phyloP scores from a whole-genome alignment of 1,140 invertebrate species.

The Brachionus asplanchnoidis region DNA sequence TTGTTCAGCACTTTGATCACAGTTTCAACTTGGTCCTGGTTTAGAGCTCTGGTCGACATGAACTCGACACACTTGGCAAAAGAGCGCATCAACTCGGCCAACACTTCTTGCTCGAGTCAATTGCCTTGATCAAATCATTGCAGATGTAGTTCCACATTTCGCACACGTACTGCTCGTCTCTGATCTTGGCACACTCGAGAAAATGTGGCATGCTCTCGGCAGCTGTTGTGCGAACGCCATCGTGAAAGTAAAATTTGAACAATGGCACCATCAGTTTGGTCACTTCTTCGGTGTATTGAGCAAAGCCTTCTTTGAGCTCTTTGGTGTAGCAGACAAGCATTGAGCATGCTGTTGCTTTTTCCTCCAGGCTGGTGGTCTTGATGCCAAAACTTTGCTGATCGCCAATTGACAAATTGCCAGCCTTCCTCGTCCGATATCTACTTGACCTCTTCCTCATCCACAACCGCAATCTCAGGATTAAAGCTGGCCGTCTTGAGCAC shows the following conservation, averaged over 20 bases:
- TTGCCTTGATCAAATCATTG: constrained; percentile 81
- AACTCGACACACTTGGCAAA: constrained; percentile 84
- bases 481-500: constrained; percentile 89
- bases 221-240: constrained; percentile 68
- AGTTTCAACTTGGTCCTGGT: constrained; percentile 70
- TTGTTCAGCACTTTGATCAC: constrained; percentile 80
- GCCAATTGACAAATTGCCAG: constrained; percentile 93
- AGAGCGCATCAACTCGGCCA: constrained; percentile 79
- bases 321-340: constrained; percentile 98
- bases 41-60: constrained; percentile 76
- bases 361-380: constrained; percentile 74
- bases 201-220: constrained; percentile 90
- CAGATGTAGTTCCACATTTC: constrained; percentile 91
- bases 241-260: constrained; percentile 98
- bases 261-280: constrained; percentile 85
- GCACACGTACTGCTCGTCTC: constrained; percentile 66
- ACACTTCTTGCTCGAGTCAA: constrained; percentile 85
- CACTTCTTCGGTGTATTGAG: constrained; percentile 85
- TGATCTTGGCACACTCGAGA: constrained; percentile 81
- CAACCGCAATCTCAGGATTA: constrained; percentile 90
- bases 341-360: constrained; percentile 96
- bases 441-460: constrained; percentile 66
- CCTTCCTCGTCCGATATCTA: constrained; percentile 82
- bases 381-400: constrained; percentile 70
- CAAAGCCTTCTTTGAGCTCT: constrained; percentile 92